Evolutionary conservation across 92 coral and sea anemone species (phyloP).

Genomic region (Ricordea florida): DNA sequence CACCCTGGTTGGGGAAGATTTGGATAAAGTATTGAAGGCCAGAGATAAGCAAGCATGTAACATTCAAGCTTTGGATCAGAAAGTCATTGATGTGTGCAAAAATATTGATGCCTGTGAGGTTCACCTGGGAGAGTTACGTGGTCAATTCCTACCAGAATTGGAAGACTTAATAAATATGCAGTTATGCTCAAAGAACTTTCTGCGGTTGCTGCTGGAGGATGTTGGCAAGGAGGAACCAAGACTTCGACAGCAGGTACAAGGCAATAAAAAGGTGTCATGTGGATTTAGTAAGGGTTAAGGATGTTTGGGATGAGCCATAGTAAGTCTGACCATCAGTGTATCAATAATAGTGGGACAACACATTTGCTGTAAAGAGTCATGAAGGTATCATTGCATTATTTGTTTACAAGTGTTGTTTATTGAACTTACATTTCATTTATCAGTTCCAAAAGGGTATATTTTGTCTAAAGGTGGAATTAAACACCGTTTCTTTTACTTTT

Average conservation of each 20-base stretch:
- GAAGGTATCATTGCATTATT: too few species aligned
- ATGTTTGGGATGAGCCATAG: too few species aligned
- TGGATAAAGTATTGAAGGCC: slow-evolving; percentile 72
- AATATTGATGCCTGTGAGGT: slow-evolving; percentile 63
- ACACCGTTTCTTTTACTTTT: too few species aligned
- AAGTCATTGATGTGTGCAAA: slow-evolving; percentile 60
- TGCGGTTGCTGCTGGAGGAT: slow-evolving; percentile 68
- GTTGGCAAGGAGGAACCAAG: slow-evolving; percentile 63
- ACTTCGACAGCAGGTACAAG: slow-evolving; percentile 51
- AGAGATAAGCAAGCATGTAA: slow-evolving; percentile 54
- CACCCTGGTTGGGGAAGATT: slow-evolving; percentile 64
- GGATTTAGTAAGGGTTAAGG: not conserved
- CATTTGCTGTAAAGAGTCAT: too few species aligned
- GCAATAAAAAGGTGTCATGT: not conserved
- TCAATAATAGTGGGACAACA: too few species aligned
- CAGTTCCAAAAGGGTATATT: too few species aligned
- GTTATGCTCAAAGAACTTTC: slow-evolving; percentile 67
- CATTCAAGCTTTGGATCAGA: slow-evolving; percentile 68
- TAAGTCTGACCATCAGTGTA: too few species aligned
- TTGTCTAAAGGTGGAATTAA: too few species aligned
- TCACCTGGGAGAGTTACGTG: slow-evolving; percentile 59
- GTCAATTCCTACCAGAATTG: slow-evolving; percentile 70
- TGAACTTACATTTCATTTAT: too few species aligned
- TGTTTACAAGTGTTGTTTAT: too few species aligned
- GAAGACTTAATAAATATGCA: slow-evolving; percentile 52